Conservation (phyloP, 2,797 vertebrate species). For the Decapterus maruadsi region DNA sequence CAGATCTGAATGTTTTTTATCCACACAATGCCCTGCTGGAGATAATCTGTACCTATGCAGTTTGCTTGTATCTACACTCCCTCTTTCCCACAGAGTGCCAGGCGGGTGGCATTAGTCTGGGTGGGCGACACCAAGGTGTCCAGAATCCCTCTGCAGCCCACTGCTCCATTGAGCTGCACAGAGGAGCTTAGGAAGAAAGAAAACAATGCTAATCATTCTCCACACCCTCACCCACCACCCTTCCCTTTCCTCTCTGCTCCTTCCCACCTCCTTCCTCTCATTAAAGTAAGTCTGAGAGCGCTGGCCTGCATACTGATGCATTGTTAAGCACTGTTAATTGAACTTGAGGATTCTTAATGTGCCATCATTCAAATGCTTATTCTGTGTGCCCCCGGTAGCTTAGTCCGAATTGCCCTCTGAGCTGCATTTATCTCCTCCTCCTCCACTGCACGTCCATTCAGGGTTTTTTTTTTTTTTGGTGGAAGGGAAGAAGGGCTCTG, state of each 20-base stretch:
- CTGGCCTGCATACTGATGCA: conserved; percentile 73
- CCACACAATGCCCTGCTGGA: too few relatives aligned
- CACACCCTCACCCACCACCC: conserved; percentile 47
- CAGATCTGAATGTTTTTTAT: neutral
- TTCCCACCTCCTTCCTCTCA: conserved; percentile 66
- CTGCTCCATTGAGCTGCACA: conserved; percentile 61
- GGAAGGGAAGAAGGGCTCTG: conserved; percentile 41
- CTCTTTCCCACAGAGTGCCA: conserved; percentile 12
- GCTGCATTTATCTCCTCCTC: conserved; percentile 64
- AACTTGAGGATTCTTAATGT: conserved; percentile 79
- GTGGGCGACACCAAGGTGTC: conserved; percentile 67
- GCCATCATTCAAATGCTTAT: conserved; percentile 74
- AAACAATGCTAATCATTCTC: conserved; percentile 71
- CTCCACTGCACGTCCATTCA: conserved; percentile 61
- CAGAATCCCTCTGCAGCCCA: conserved; percentile 57
- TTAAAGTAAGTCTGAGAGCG: conserved; percentile 66
- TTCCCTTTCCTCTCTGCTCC: conserved; percentile 61
- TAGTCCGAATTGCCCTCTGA: conserved; percentile 62
- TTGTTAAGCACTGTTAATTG: conserved; percentile 77
- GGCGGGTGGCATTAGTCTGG: conserved; percentile 56
- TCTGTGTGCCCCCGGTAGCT: conserved; percentile 67
- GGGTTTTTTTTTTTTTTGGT: conserved; percentile 18
- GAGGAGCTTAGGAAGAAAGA: conserved; percentile 63
- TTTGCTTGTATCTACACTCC: conserved; percentile 2
- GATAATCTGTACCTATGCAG: conserved; percentile 8